A percentile compares a stretch with the other conserved stretches of the same genome.
These are phyloP conservation scores for Acipenser oxyrinchus DNA, from an alignment of 2,797 vertebrate genomes.

Conservation along the genomic window DNA sequence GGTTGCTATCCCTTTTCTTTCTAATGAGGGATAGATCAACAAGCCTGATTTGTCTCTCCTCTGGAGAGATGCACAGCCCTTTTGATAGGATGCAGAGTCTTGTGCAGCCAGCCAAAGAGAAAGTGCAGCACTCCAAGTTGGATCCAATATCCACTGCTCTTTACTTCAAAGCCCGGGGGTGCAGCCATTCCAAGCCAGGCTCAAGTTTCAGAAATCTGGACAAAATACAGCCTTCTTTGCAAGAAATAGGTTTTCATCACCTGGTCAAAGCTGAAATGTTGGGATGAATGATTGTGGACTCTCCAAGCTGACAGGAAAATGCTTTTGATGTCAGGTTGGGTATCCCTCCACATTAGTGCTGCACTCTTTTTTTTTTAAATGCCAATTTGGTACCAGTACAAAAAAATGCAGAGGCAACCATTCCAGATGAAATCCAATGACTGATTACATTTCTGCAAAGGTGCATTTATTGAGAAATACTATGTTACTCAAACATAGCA, in stretches of 20 bases:
- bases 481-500: too few relatives aligned
- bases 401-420: too few relatives aligned
- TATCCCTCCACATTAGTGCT: not conserved
- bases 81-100: not conserved
- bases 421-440: too few relatives aligned
- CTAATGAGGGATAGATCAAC: not conserved
- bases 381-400: too few relatives aligned
- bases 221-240: not conserved
- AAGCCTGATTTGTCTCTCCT: not conserved
- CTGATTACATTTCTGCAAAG: too few relatives aligned
- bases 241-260: slow-evolving; percentile 8
- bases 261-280: not conserved
- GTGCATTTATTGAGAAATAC: too few relatives aligned
- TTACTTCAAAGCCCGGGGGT: not conserved
- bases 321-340: slow-evolving; percentile 8
- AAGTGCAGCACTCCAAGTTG: slow-evolving; percentile 7
- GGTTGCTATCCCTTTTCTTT: not conserved
- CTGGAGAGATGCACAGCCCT: too few relatives aligned
- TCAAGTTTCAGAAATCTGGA: slow-evolving; percentile 12
- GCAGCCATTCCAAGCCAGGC: slow-evolving; percentile 8
- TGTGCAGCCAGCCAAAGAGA: slow-evolving; percentile 1
- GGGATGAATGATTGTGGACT: not conserved
- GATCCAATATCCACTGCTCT: not conserved
- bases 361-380: not conserved
- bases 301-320: slow-evolving; percentile 5